phyloP scores from a whole-genome alignment of 23 tunicate genomes.

The Phallusia fumigata region DNA sequence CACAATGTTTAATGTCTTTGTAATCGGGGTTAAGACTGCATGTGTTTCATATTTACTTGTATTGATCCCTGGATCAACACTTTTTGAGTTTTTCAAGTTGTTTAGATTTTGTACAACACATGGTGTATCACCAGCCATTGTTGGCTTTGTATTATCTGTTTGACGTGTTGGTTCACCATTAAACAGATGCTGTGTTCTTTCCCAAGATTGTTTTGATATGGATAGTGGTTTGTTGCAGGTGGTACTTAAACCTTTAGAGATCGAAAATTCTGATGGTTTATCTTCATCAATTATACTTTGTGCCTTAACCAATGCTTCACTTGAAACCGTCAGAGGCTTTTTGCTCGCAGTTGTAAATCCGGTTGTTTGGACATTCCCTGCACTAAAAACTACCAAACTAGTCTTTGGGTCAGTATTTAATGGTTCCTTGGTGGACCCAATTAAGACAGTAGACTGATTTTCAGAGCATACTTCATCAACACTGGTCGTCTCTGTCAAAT shows the following conservation, averaged over 20 bases:
- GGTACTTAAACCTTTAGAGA: background rate
- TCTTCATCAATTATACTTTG: background rate
- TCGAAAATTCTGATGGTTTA: background rate
- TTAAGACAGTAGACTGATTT: too few relatives aligned
- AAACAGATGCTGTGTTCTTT: background rate
- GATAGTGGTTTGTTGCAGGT: background rate
- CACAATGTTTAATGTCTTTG: background rate
- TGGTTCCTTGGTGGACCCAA: too few relatives aligned
- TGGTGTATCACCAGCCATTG: background rate
- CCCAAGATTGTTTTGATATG: background rate
- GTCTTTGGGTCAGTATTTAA: too few relatives aligned
- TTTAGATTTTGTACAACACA: too few relatives aligned
- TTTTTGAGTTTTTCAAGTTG: too few relatives aligned
- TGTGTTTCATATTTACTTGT: background rate
- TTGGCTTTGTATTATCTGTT: background rate
- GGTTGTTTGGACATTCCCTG: background rate
- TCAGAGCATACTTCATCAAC: too few relatives aligned
- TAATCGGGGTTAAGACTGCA: background rate
- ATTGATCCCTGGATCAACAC: background rate
- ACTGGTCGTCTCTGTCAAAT: too few relatives aligned
- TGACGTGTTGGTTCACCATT: background rate
- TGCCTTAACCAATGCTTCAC: background rate
- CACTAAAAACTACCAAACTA: too few relatives aligned
- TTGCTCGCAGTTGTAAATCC: background rate
- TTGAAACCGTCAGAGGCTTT: background rate